Evolutionary conservation across 2,113 vertebrate genomes (phyloP).

Genomic region (Atractosteus spatula): DNA sequence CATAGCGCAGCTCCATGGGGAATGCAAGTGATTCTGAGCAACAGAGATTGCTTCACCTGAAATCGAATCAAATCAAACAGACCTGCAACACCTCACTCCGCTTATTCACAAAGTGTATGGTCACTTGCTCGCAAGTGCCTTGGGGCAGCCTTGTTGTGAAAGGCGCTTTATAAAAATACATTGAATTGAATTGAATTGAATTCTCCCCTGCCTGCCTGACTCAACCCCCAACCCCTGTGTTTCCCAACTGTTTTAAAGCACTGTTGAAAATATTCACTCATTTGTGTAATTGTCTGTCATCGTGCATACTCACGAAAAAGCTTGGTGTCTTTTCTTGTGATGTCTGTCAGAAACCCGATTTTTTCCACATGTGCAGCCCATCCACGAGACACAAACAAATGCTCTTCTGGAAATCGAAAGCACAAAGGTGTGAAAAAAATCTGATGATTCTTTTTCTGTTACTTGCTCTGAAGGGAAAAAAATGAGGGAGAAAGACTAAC

Average conservation of each 20-base stretch:
- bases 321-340: background rate
- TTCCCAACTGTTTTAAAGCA: background rate
- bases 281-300: background rate
- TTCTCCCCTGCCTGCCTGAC: background rate
- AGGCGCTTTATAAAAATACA: no score
- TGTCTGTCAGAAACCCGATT: slow-evolving; percentile 13
- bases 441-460: background rate
- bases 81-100: background rate
- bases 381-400: slow-evolving; percentile 4
- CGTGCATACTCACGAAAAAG: background rate
- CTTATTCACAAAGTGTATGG: no score
- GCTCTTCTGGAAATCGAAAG: slow-evolving; percentile 25
- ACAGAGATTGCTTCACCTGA: no score
- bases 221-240: background rate
- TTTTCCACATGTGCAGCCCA: slow-evolving; percentile 3
- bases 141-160: no score
- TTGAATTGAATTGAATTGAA: no score
- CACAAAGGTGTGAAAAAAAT: slow-evolving; percentile 33
- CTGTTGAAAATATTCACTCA: background rate
- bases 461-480: slow-evolving; percentile 20
- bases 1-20: no score
- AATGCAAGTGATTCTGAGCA: background rate
- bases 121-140: no score
- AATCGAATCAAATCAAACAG: no score
- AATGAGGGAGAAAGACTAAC: slow-evolving; percentile 16